Evolutionary conservation across 2,113 vertebrate genomes (phyloP), one percentile per base, ranked within the genome.

Genomic region (Mobula birostris): DNA sequence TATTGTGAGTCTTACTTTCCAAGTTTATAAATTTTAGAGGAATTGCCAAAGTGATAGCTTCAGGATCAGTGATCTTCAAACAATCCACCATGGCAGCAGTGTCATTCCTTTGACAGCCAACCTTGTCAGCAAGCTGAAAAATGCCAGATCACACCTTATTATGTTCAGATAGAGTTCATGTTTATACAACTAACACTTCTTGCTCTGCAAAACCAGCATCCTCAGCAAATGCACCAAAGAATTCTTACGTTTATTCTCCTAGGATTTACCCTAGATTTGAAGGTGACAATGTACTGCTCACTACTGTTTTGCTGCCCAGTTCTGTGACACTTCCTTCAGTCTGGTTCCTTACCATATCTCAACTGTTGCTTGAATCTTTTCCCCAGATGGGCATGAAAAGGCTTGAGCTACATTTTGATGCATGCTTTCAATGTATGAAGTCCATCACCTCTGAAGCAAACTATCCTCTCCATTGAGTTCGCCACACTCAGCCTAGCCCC

Each of bases 21-120:
- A 97, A 95, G 93, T 96, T 48, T 0, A 0, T 0, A 29, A 98
- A 0, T 0, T 94, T 32, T 94, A 97, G 0, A 2, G 95, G 94
- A n/a, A 97, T 98, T 11, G 98, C 98, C 94, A 97, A 0, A 0
- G 97, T 98, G 94, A 99, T 79, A 0, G 63, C 0, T 0, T 48
- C 95, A 11, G 98, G 96, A 48, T 98, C 97, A 0, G 97, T 96
- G 78, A 94, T 7, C 29, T 96, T 98, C 87, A 99, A 95, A 95
- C 99, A 99, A 70, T 29, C 19, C 7, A 96, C 97, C 97, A 99
- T 95, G 1, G 0, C 0, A 0, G 94, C 12, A 0, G 95, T 96
- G 0, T 96, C 94, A 17, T 97, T 95, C 2, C 94, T 95, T 11
- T 97, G 97, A 94, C 99, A 99, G 94, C 97, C 97, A 85, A 99